These are phyloP conservation scores for Drosophila meridionalis DNA, from an alignment of 2,888 invertebrate species.

Conservation along the genomic window DNA sequence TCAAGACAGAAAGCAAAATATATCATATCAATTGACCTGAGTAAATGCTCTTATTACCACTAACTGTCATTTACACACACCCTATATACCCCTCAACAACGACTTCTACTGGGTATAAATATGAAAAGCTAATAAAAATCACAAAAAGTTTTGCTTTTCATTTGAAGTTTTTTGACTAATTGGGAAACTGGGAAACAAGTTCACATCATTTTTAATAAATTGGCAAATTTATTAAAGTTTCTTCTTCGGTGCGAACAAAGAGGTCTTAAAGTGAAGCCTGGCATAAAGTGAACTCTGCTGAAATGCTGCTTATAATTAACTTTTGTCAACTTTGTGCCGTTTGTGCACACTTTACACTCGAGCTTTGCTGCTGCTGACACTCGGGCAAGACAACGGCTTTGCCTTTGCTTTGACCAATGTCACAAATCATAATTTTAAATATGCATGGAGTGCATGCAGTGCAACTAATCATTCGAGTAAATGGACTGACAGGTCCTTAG, in stretches of 20 bases:
- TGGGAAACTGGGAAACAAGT: conserved; percentile 31
- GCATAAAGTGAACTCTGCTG: neutral
- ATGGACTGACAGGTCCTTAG: conserved; percentile 50
- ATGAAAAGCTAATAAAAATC: neutral
- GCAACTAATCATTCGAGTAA: conserved; percentile 56
- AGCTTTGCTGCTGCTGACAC: conserved; percentile 27
- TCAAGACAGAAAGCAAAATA: neutral
- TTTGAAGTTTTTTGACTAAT: conserved; percentile 44
- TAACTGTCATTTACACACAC: neutral
- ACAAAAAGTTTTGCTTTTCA: conserved; percentile 28
- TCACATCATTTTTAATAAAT: conserved; percentile 27
- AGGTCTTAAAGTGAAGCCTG: conserved; percentile 34
- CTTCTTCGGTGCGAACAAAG: conserved; percentile 13
- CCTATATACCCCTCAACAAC: too few relatives aligned
- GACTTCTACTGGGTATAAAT: conserved; percentile 1
- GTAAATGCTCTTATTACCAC: neutral
- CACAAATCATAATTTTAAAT: conserved; percentile 78
- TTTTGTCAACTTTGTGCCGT: conserved; percentile 59
- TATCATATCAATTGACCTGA: neutral
- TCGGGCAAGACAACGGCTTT: conserved; percentile 33
- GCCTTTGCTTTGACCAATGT: conserved; percentile 53
- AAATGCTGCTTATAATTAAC: conserved; percentile 65
- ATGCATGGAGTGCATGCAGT: conserved; percentile 36
- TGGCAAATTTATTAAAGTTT: conserved; percentile 38
- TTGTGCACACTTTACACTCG: conserved; percentile 49